These are phyloP conservation scores for Trichoplax adhaerens DNA, from an alignment of 37 sponge, comb jelly and placozoan genomes.

Conservation along the genomic window DNA sequence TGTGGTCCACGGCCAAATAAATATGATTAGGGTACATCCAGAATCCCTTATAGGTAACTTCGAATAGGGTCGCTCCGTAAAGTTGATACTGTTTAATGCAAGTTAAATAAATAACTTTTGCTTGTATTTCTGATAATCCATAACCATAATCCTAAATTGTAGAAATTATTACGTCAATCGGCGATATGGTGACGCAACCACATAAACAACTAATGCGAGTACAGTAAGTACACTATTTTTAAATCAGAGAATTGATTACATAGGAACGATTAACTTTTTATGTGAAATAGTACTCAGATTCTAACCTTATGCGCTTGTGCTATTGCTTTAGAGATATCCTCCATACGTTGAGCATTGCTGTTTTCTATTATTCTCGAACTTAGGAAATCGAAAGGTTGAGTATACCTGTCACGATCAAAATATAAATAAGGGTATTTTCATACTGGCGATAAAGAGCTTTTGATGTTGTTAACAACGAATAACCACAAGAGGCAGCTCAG, in stretches of 20 bases:
- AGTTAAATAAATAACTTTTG: slow-evolving; percentile 93
- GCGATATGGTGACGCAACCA: not conserved
- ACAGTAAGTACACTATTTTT: too few species aligned
- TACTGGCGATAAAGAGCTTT: not conserved
- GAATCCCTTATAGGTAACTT: slow-evolving; percentile 85
- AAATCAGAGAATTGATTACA: too few species aligned
- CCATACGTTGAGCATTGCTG: slow-evolving; percentile 29
- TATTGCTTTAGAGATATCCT: slow-evolving; percentile 54
- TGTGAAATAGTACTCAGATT: too few species aligned
- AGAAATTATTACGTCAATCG: not conserved
- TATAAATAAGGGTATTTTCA: not conserved
- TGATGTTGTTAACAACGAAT: not conserved
- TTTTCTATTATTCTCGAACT: slow-evolving; percentile 33
- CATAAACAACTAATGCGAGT: too few species aligned
- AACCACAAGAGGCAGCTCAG: not conserved
- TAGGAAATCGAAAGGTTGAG: slow-evolving; percentile 43
- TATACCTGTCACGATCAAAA: slow-evolving; percentile 21
- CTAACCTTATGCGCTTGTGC: slow-evolving; percentile 71
- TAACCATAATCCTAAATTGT: slow-evolving; percentile 57
- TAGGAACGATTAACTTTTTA: too few species aligned
- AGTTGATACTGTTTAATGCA: slow-evolving; percentile 83
- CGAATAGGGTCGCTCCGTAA: slow-evolving; percentile 71
- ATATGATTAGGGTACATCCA: slow-evolving; percentile 82
- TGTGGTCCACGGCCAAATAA: slow-evolving; percentile 48
- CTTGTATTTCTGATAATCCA: slow-evolving; percentile 74